A percentile compares a stretch with the other conserved stretches of the same genome.
phyloP scores from a whole-genome alignment of 2,888 invertebrate genomes.

The Scaptomyza tumidula region DNA sequence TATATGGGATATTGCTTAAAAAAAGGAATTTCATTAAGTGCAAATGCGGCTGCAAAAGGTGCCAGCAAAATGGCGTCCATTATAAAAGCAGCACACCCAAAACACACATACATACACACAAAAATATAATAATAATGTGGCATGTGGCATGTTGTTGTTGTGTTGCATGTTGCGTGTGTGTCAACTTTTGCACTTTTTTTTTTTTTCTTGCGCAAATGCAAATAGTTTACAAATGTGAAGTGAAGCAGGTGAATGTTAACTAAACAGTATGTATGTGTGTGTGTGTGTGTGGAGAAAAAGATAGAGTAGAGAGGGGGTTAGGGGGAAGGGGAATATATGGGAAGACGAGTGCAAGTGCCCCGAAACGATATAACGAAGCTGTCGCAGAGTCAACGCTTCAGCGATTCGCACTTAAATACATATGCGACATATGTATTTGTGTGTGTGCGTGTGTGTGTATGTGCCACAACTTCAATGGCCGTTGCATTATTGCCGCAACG shows the following conservation, averaged over 20 bases:
- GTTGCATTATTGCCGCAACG: slow-evolving; percentile 59
- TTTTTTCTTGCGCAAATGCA: slow-evolving; percentile 63
- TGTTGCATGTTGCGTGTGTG: slow-evolving; percentile 66
- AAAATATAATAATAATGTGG: slow-evolving; percentile 19
- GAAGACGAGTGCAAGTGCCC: not conserved
- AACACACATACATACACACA: slow-evolving; percentile 1
- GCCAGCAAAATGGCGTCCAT: slow-evolving; percentile 73
- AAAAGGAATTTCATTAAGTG: slow-evolving; percentile 74
- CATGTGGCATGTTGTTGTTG: slow-evolving; percentile 45
- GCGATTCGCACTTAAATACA: slow-evolving; percentile 54
- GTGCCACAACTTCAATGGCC: slow-evolving; percentile 69
- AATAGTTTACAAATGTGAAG: slow-evolving; percentile 58
- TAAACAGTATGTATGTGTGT: slow-evolving; percentile 11
- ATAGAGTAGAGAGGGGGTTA: not conserved
- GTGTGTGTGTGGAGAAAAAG: not conserved
- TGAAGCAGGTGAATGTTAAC: slow-evolving; percentile 57
- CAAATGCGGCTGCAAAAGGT: slow-evolving; percentile 45
- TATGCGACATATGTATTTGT: slow-evolving; percentile 13
- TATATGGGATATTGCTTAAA: slow-evolving; percentile 31
- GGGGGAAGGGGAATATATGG: no score
- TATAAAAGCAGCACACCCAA: slow-evolving; percentile 33
- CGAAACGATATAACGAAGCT: slow-evolving; percentile 47
- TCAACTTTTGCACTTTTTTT: slow-evolving; percentile 74
- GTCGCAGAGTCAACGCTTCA: slow-evolving; percentile 62
- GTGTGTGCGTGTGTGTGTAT: slow-evolving; percentile 27